Base-by-base conservation (phyloP, 1,140 invertebrate species). In the Drosophila sp. region DNA sequence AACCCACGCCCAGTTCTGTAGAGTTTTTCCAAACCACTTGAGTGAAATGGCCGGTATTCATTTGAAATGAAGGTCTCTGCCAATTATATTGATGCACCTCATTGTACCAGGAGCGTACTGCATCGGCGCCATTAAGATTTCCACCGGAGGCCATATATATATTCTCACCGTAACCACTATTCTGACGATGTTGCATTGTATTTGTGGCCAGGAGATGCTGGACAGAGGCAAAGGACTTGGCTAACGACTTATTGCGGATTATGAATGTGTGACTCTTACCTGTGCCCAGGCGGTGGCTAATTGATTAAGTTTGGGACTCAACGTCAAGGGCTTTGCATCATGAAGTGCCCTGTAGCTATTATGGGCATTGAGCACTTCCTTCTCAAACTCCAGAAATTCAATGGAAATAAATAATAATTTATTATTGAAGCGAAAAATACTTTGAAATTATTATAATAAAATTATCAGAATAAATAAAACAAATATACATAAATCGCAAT, bases 111-210 rank as follows among this genome's bases (percentile, higher is more conserved):
- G 93, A 93, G 6, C 92, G 93, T 7, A 94, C 93, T 5, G 94
- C 94, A 80, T 95, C 93, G n/a, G 92, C 87, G 0, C 94, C 93
- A 7, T 92, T 90, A 0, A 94, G 47, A 40, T 66, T 90, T n/a
- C 95, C 95, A 63, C 94, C 95, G 10, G 65, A 70, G 4, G 95
- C 94, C 91, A 96, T 94, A 81, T 95, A 97, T 65, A 97, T 94
- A 90, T 97, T 97, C 90, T 97, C 97, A 1, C 97, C 96, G 90
- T 97, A 97, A 27, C 95, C 94, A 69, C 93, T 94, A 74, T 96
- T 94, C 27, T 94, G 93, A 33, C 96, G 95, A 90, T 98, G 97
- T 54, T 80, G 54, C 63, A 90, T 67, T n/a, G 25, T 27, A 44
- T 90, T 87, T 10, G 7, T 77, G 32, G 63, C 38, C 56, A 86